Percentiles rank a stretch among this genome's conserved stretches.
Conservation (phyloP, 2,888 invertebrate species). For the Sepiola atlantica region DNA sequence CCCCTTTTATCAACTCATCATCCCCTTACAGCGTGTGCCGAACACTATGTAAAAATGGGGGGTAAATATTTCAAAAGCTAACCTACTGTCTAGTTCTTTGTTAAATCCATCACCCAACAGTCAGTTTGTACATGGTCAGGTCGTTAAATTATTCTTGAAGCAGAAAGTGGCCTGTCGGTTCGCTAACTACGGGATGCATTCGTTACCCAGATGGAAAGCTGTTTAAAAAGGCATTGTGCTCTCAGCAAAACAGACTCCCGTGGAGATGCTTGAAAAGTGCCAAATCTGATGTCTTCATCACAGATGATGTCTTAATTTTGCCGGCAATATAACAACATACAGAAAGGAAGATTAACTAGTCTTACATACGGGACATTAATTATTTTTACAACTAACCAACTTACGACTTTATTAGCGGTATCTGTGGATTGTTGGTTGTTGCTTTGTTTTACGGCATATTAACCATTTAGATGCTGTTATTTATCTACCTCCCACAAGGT, state of each 20-base stretch:
- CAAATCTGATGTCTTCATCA: slow-evolving; percentile 19
- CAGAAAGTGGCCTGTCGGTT: neutral
- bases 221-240: neutral
- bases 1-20: too few relatives aligned
- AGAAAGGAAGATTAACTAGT: neutral
- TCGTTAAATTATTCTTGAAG: slow-evolving; percentile 21
- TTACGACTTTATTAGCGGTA: neutral
- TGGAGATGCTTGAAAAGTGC: neutral
- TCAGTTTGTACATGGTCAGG: neutral
- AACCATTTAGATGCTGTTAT: too few relatives aligned
- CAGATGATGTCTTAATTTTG: slow-evolving; percentile 32
- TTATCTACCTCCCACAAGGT: too few relatives aligned
- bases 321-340: neutral
- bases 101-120: neutral
- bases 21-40: too few relatives aligned
- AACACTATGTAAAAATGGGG: neutral
- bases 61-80: neutral
- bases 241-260: neutral
- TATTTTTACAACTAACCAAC: neutral
- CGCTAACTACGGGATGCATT: neutral
- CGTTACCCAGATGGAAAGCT: neutral
- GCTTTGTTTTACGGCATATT: too few relatives aligned
- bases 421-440: too few relatives aligned
- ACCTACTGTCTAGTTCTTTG: neutral
- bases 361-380: neutral